Percentiles rank a stretch among this genome's conserved stretches.
Conservation (phyloP, 2,888 invertebrate genomes). For the Tachina fera region DNA sequence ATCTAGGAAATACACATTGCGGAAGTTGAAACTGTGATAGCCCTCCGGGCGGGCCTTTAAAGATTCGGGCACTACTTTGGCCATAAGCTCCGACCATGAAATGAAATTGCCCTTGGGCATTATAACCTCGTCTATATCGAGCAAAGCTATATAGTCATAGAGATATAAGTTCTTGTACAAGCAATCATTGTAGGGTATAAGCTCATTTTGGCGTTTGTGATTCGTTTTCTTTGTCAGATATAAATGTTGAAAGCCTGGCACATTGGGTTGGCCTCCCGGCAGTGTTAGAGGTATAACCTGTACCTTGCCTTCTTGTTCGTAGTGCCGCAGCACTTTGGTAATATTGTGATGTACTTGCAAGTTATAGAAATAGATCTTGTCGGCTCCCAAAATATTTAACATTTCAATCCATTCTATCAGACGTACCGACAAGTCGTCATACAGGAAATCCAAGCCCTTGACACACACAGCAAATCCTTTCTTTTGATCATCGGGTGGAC, state of each 20-base stretch:
- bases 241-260: constrained; percentile 93
- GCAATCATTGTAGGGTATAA: constrained; percentile 98
- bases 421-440: constrained; percentile 94
- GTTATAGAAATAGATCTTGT: constrained; percentile 95
- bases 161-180: constrained; percentile 95
- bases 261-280: constrained; percentile 95
- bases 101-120: constrained; percentile 90
- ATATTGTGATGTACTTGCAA: constrained; percentile 96
- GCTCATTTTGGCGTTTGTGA: constrained; percentile 96
- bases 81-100: constrained; percentile 91
- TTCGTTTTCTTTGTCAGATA: constrained; percentile 95
- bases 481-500: constrained; percentile 86
- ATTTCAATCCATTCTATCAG: constrained; percentile 97
- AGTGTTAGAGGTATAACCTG: constrained; percentile 91
- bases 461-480: constrained; percentile 96
- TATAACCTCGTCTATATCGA: constrained; percentile 97
- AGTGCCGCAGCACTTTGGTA: constrained; percentile 88
- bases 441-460: constrained; percentile 95
- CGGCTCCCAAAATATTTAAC: constrained; percentile 92
- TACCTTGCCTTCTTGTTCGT: constrained; percentile 87
- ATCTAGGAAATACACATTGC: constrained; percentile 96
- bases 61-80: constrained; percentile 87
- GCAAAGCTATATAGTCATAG: constrained; percentile 94
- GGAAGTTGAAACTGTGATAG: constrained; percentile 90
- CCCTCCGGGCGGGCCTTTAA: constrained; percentile 85